Base-by-base conservation (phyloP, 1,140 invertebrate species). In the Aphis craccivora region DNA sequence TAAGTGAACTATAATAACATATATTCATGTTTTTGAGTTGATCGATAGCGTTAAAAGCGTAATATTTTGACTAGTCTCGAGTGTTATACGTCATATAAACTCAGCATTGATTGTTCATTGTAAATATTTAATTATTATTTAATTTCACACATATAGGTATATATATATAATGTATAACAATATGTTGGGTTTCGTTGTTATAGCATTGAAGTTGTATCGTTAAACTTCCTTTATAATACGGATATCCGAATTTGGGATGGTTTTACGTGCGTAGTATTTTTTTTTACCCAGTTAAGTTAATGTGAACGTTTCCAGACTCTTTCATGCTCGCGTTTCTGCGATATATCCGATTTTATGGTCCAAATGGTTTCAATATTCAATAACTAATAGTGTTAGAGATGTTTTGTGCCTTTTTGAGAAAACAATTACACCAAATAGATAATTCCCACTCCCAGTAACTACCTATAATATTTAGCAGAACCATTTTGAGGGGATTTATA, bases 321-420 rank as follows among this genome's bases (percentile, higher is more conserved):
- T 48, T 14, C 6, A 87, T 43, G 18, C 25, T n/a, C 25, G 40
- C 45, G 9, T 87, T 48, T 45, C 25, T 18, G 30, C 40, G 30
- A 76, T 76, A 76, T 76, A 76, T n/a, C 84, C 43, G 84, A 87
- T 45, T 87, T 87, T 87, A 87, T 43, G 84, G 40, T 48, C 84
- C 40, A 45, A 87, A 4, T 45, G 43, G 40, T 43, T 30, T 87
- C 84, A 87, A 87, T 87, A 87, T 87, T 87, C 40, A 25, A 87
- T 87, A 87, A 87, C 40, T 25, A 87, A 87, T 43, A 87, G 30
- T 76, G 60, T 76, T 76, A 76, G 30, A 87, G 25, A 87, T 45
- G 25, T n/a, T 45, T n/a, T 43, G 84, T 43, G 40, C 84, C 40
- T 30, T 87, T 87, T 45, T 25, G 40, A 43, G 84, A 45, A 45